phyloP scores from a whole-genome alignment of 2,888 invertebrate genomes.

The Euplagia quadripunctaria region DNA sequence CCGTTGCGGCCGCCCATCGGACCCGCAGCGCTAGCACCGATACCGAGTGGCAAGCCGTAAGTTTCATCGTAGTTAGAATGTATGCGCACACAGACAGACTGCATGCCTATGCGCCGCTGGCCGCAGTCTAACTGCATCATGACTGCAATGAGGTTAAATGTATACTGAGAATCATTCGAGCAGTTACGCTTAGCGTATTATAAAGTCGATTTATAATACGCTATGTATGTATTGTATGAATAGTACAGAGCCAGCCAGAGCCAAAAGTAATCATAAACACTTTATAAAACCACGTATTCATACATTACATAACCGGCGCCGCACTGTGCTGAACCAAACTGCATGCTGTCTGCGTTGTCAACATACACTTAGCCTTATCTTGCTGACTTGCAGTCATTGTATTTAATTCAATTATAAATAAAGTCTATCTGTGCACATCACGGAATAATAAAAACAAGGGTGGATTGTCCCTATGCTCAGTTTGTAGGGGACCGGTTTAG shows the following conservation, averaged over 20 bases:
- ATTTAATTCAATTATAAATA: neutral
- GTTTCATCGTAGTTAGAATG: conserved; percentile 67
- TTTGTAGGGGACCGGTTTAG: conserved; percentile 5
- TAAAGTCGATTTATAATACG: neutral
- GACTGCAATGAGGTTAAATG: neutral
- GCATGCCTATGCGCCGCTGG: neutral
- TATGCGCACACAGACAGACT: conserved; percentile 4
- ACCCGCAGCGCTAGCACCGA: conserved; percentile 88
- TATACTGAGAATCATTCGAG: neutral
- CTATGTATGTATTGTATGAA: neutral
- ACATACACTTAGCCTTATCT: neutral
- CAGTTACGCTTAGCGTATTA: neutral
- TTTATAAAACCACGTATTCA: neutral
- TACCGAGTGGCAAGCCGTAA: conserved; percentile 95
- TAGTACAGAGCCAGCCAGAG: neutral
- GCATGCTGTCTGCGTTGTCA: neutral
- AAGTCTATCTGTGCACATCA: neutral
- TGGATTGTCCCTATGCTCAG: neutral
- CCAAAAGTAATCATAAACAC: neutral
- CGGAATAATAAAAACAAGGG: neutral
- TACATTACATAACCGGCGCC: neutral
- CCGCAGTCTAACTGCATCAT: neutral
- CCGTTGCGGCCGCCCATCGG: conserved; percentile 84
- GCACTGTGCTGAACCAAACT: neutral
- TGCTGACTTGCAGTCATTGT: neutral